phyloP scores from a whole-genome alignment of 1,140 invertebrate genomes.

The Melitaea cinxia region DNA sequence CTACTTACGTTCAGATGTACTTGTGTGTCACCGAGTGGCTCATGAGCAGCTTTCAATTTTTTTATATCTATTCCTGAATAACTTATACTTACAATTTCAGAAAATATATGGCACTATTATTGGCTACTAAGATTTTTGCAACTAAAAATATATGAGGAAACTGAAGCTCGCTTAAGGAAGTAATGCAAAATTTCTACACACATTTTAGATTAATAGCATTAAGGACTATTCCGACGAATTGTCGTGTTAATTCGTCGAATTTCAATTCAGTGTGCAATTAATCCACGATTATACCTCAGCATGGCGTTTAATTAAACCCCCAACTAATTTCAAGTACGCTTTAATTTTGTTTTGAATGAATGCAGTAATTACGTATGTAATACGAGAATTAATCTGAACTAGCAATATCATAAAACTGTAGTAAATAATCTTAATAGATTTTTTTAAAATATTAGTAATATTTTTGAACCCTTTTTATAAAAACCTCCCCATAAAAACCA shows the following conservation, averaged over 20 bases:
- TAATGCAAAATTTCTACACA: not conserved
- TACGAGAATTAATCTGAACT: not conserved
- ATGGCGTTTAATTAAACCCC: conserved; percentile 57
- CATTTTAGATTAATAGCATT: not conserved
- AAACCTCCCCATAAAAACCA: too few relatives aligned
- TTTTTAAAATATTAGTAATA: not conserved
- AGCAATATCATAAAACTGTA: not conserved
- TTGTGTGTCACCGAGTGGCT: too few relatives aligned
- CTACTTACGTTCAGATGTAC: too few relatives aligned
- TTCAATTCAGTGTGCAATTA: conserved; percentile 53
- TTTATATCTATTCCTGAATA: too few relatives aligned
- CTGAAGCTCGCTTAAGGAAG: too few relatives aligned
- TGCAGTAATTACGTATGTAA: not conserved
- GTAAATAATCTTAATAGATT: not conserved
- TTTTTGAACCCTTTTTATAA: too few relatives aligned
- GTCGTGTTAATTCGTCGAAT: conserved; percentile 56
- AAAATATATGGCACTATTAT: too few relatives aligned
- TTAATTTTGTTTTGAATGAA: conserved; percentile 44
- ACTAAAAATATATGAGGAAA: too few relatives aligned
- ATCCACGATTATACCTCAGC: conserved; percentile 50
- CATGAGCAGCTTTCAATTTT: too few relatives aligned
- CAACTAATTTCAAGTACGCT: conserved; percentile 49
- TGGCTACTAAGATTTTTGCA: too few relatives aligned
- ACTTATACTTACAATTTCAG: too few relatives aligned
- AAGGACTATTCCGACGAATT: conserved; percentile 49